A percentile compares a stretch with the other conserved stretches of the same genome.
Conservation (phyloP, 2,113 vertebrate species). For the Galeopterus variegatus region DNA sequence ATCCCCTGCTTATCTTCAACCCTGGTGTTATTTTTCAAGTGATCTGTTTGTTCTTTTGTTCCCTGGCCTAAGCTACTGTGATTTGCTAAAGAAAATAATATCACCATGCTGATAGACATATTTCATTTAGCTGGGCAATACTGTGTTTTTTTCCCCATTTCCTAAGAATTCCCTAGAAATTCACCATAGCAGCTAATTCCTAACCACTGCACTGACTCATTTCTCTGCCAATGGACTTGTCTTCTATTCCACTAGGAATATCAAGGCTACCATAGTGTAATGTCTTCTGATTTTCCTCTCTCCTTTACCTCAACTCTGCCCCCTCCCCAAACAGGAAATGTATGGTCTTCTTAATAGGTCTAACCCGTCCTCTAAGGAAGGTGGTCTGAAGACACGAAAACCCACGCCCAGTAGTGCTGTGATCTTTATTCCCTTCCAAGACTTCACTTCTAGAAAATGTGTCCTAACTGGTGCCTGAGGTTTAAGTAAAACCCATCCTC, state of each 20-base stretch:
- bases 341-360: not conserved
- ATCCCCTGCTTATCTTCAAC: not conserved
- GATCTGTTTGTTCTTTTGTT: not conserved
- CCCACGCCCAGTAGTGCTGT: not conserved
- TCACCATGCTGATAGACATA: not conserved
- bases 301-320: not conserved
- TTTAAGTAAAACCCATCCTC: not conserved
- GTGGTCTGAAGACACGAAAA: not conserved
- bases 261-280: accelerated
- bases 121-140: not conserved
- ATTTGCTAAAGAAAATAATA: not conserved
- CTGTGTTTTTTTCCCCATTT: not conserved
- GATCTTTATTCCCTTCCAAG: not conserved
- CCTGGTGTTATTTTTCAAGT: not conserved
- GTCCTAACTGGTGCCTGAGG: not conserved
- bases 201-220: not conserved
- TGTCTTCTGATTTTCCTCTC: not conserved
- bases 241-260: not conserved
- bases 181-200: not conserved
- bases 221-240: not conserved
- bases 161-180: conserved; percentile 13
- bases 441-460: not conserved
- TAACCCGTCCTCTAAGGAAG: not conserved
- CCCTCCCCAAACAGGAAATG: not conserved
- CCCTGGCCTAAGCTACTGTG: not conserved